Base-by-base conservation (phyloP, 2,888 invertebrate genomes). In the Idaea aversata region DNA sequence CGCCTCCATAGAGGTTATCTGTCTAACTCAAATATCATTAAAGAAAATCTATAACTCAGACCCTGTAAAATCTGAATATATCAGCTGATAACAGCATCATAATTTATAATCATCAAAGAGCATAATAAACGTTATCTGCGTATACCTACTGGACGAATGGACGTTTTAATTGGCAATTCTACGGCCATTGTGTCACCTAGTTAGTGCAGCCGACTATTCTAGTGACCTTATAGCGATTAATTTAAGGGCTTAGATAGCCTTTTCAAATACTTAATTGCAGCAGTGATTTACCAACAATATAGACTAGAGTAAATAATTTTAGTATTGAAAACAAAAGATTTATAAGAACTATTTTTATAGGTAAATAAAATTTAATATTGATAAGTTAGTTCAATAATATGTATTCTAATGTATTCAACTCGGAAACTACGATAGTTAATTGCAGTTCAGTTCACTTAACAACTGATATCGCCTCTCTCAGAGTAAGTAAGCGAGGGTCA, bases 401-500 rank as follows among this genome's bases (percentile, higher is more conserved):
- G 74, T 73, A 65, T 71, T 75, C 75, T 77, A 76, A 78, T 67
- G 70, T 77, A 77, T 80, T 79, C 78, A 79, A 72, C 70, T 73
- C 75, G 79, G 78, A 79, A 77, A 71, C 63, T 68, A 67, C 69
- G 72, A 72, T 78, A 72, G 79, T 72, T 80, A 73, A 79, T 70
- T 72, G 68, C 72, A 73, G 62, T 75, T 69, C 70, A 61, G 57
- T 59, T 57, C 63, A 70, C 72, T 72, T 68, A 71, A 77, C 73
- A 77, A 72, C 75, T 72, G 70, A 67, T 67, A 65, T 69, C 71
- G 75, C 67, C 73, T 69, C 70, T 69, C 72, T 77, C 78, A 79
- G 79, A 78, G 77, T 75, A 76, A 75, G 75, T 74, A 76, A 76
- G 69, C 65, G 66, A 67, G 72, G 83, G 85, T 85, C 84, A 86